Evolutionary conservation across 2,113 vertebrate species (phyloP).

Genomic region (Varanus salvator): DNA sequence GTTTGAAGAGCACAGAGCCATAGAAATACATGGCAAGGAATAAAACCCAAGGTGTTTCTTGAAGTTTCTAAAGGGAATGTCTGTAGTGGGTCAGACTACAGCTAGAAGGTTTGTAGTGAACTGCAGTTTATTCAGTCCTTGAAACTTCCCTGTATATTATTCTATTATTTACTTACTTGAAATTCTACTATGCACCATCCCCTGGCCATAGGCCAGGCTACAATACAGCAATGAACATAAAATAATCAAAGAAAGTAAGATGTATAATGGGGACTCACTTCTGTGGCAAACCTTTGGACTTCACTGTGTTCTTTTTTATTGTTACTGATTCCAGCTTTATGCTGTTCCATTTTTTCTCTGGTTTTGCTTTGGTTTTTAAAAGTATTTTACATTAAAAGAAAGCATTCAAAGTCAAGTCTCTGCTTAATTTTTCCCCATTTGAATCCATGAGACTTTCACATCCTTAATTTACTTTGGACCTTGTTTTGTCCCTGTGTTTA

Average conservation of each 20-base stretch:
- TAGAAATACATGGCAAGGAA: background rate
- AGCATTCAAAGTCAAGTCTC: background rate
- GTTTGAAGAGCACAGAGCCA: background rate
- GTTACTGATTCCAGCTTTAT: background rate
- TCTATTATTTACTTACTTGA: background rate
- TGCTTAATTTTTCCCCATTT: background rate
- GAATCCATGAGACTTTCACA: background rate
- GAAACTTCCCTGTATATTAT: background rate
- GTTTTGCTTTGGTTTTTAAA: background rate
- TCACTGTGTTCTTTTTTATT: background rate
- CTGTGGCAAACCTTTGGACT: background rate
- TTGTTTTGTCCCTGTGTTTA: background rate
- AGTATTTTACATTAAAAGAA: background rate
- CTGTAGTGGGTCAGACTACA: background rate
- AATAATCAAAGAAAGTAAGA: background rate
- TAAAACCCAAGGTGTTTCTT: background rate
- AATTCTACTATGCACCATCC: background rate
- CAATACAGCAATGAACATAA: background rate
- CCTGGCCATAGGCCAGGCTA: background rate
- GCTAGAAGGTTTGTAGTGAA: background rate
- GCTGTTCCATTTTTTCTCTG: background rate
- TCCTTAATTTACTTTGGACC: background rate
- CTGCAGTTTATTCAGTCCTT: background rate
- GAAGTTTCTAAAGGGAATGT: constrained; percentile 13
- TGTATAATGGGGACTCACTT: background rate